A percentile compares a stretch with the other conserved stretches of the same genome.
Conservation (phyloP, 2,113 vertebrate species). For the Ibidorhyncha struthersii region DNA sequence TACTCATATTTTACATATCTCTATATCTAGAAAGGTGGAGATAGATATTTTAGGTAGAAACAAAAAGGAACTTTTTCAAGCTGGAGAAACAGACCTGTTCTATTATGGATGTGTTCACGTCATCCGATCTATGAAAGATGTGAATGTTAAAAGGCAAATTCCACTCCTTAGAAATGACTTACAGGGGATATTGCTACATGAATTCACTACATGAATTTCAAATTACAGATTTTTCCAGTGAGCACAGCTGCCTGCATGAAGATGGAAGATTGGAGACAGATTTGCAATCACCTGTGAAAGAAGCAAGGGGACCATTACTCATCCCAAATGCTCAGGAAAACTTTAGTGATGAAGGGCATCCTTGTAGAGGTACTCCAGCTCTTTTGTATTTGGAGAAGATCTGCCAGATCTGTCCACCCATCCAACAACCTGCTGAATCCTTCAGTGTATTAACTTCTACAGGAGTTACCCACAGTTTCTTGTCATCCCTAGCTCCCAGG, state of each 20-base stretch:
- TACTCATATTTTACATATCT: neutral
- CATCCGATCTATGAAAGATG: neutral
- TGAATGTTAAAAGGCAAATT: neutral
- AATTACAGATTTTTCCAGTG: neutral
- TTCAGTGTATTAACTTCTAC: neutral
- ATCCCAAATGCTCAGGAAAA: neutral
- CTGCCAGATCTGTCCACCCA: neutral
- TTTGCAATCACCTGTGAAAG: neutral
- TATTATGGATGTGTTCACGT: neutral
- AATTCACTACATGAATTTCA: neutral
- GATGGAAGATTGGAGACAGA: neutral
- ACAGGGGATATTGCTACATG: neutral
- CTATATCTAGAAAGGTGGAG: neutral
- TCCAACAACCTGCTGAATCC: neutral
- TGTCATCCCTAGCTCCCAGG: neutral
- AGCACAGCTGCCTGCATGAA: neutral
- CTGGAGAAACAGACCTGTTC: neutral
- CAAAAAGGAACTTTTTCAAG: neutral
- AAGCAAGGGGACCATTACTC: neutral
- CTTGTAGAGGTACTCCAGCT: neutral
- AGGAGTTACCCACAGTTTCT: rapidly evolving
- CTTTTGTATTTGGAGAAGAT: neutral
- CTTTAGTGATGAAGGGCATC: neutral
- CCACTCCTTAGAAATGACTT: neutral
- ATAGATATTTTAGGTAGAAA: neutral